Conservation (phyloP, 2,113 vertebrate genomes). For the Enhydra lutris region DNA sequence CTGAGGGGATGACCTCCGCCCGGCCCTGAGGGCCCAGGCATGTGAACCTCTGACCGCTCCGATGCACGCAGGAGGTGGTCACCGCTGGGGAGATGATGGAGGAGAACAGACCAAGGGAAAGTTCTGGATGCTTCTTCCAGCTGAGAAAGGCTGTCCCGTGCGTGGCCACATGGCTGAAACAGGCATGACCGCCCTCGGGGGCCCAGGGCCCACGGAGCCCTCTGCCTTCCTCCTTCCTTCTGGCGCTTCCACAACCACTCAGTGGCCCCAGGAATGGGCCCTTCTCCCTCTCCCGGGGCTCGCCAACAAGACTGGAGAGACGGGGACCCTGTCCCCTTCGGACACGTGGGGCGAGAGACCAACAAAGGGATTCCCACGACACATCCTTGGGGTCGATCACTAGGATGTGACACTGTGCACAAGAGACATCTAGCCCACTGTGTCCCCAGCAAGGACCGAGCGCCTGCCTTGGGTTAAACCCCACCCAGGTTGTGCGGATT, state of each 20-base stretch:
- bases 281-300: background rate
- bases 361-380: no score
- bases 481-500: rapidly evolving
- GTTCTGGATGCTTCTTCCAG: rapidly evolving
- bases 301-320: background rate
- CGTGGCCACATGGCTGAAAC: background rate
- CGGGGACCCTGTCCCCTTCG: background rate
- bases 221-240: background rate
- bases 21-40: background rate
- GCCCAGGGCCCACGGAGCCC: rapidly evolving
- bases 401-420: rapidly evolving
- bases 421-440: rapidly evolving
- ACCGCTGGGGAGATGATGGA: background rate
- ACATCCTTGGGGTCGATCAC: rapidly evolving
- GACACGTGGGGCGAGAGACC: background rate
- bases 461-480: rapidly evolving
- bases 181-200: background rate
- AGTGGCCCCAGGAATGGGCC: rapidly evolving
- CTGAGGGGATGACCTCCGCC: background rate
- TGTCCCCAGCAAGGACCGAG: background rate
- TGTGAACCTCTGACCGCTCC: background rate
- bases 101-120: background rate
- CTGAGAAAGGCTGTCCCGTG: background rate
- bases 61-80: background rate
- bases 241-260: background rate